Percentiles rank a stretch among this genome's conserved stretches.
These are phyloP conservation scores for Trachelus iudaicus DNA, from an alignment of 2,888 invertebrate species.

Conservation along the genomic window DNA sequence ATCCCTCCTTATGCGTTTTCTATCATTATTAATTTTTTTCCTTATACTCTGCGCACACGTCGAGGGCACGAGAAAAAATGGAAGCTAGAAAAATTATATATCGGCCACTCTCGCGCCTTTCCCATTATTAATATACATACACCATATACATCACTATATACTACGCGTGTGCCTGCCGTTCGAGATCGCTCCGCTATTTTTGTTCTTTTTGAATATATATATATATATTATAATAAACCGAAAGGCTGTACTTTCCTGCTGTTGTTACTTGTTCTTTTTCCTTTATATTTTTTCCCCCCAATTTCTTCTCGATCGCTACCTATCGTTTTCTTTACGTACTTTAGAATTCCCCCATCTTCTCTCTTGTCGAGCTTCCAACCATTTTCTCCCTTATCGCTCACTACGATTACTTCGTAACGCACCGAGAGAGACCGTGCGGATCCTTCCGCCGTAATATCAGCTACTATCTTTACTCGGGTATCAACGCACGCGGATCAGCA, in stretches of 20 bases:
- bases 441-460: background rate
- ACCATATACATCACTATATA: background rate
- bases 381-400: background rate
- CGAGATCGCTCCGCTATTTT: background rate
- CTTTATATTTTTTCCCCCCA: conserved; percentile 1
- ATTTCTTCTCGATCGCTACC: background rate
- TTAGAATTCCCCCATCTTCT: background rate
- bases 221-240: background rate
- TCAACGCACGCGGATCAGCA: conserved; percentile 11
- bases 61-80: conserved; percentile 3
- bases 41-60: conserved; percentile 4
- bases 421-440: background rate
- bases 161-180: background rate
- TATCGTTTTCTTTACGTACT: background rate
- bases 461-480: background rate
- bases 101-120: background rate
- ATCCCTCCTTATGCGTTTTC: background rate
- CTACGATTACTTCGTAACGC: background rate
- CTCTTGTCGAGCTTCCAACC: background rate
- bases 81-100: background rate
- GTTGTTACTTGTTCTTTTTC: background rate
- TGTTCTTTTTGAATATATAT: background rate
- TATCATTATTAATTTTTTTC: background rate
- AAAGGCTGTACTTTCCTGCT: background rate
- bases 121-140: background rate